Evolutionary conservation across 2,797 vertebrate species (phyloP).

Genomic region (Poeciliopsis presidionis): DNA sequence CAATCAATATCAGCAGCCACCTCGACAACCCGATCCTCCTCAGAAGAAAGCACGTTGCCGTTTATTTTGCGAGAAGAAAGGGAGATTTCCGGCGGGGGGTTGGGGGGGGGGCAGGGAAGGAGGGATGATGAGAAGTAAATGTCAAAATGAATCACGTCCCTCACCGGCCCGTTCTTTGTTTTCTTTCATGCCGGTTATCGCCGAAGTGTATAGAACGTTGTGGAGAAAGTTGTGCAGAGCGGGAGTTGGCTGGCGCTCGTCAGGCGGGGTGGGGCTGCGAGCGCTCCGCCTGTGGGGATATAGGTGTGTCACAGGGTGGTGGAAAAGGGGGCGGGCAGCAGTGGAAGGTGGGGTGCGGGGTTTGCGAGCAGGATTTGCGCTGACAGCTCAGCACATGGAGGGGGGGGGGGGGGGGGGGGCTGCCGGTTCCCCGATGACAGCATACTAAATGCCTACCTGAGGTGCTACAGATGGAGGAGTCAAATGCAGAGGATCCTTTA

Average conservation of each 20-base stretch:
- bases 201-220: conserved; percentile 22
- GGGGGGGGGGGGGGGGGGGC: conserved; percentile 59
- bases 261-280: conserved; percentile 29
- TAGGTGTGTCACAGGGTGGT: conserved; percentile 71
- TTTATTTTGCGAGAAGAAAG: conserved; percentile 47
- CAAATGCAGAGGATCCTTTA: conserved; percentile 79
- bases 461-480: conserved; percentile 81
- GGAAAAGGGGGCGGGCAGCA: conserved; percentile 25
- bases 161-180: conserved; percentile 29
- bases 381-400: conserved; percentile 76
- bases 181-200: conserved; percentile 35
- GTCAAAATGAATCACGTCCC: conserved; percentile 56
- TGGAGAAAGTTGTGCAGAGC: conserved; percentile 41
- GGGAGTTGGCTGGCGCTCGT: conserved; percentile 22
- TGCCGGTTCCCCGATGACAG: conserved; percentile 72
- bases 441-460: conserved; percentile 80
- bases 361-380: conserved; percentile 39
- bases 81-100: conserved; percentile 32
- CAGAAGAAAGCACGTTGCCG: conserved; percentile 52
- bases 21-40: conserved; percentile 50
- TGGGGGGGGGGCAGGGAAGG: not conserved
- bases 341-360: conserved; percentile 16
- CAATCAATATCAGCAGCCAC: conserved; percentile 67
- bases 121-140: conserved; percentile 30
- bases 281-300: conserved; percentile 58